These are phyloP conservation scores for Helicoverpa zea DNA, from an alignment of 1,140 invertebrate genomes.

Conservation along the genomic window DNA sequence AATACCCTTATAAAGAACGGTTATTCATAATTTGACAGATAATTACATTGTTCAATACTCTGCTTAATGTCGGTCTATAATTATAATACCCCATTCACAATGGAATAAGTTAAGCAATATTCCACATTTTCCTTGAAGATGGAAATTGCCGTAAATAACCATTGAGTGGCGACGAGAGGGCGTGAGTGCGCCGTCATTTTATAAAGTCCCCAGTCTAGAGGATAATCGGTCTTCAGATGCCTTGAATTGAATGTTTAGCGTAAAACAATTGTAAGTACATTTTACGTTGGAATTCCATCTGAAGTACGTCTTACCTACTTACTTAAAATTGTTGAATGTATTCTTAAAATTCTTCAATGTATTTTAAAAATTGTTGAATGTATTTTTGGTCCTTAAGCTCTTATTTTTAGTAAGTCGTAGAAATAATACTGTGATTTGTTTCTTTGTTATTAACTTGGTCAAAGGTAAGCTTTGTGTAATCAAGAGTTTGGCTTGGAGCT, in stretches of 20 bases:
- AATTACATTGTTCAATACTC: background rate
- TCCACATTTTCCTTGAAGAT: slow-evolving; percentile 44
- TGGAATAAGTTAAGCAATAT: slow-evolving; percentile 35
- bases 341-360: too few species aligned
- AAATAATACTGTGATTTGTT: background rate
- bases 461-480: background rate
- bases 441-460: background rate
- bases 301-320: too few species aligned
- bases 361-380: too few species aligned
- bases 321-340: too few species aligned
- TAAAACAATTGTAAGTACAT: slow-evolving; percentile 33
- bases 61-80: background rate
- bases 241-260: slow-evolving; percentile 46
- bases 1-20: too few species aligned
- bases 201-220: slow-evolving; percentile 55
- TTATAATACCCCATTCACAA: slow-evolving; percentile 10
- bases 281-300: background rate
- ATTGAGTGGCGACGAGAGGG: slow-evolving; percentile 57
- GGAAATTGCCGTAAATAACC: slow-evolving; percentile 63
- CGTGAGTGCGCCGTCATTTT: slow-evolving; percentile 57
- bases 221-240: slow-evolving; percentile 63
- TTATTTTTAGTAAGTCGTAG: background rate
- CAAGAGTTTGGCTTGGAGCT: too few species aligned
- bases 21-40: too few species aligned
- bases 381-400: background rate